phyloP scores from a whole-genome alignment of 2,113 vertebrate species.

The Amphiprion percula region DNA sequence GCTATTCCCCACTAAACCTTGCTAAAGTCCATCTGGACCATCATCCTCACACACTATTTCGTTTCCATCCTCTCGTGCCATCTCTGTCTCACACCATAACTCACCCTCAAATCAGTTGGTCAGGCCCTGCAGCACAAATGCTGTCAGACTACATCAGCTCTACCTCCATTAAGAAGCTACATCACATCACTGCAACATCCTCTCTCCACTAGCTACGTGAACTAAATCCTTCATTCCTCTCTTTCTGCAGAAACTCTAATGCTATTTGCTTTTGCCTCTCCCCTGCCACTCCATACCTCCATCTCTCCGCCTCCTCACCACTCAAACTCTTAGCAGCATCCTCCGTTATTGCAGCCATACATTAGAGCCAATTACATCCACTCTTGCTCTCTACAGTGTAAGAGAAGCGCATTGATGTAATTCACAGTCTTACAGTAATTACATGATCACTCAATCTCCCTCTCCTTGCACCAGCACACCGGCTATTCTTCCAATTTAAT shows the following conservation, averaged over 20 bases:
- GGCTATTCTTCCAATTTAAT: slow-evolving; percentile 15
- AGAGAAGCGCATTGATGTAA: slow-evolving; percentile 35
- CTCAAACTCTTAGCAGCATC: slow-evolving; percentile 28
- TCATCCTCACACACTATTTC: slow-evolving; percentile 15
- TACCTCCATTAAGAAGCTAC: slow-evolving; percentile 41
- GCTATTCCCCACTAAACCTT: slow-evolving; percentile 35
- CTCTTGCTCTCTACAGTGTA: slow-evolving; percentile 1
- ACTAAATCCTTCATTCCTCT: slow-evolving; percentile 29
- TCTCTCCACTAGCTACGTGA: slow-evolving; percentile 10
- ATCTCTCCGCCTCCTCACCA: not conserved
- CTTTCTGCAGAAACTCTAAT: slow-evolving; percentile 21
- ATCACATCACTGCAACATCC: slow-evolving; percentile 34
- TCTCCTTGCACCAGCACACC: slow-evolving; percentile 10
- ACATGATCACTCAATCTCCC: slow-evolving; percentile 13
- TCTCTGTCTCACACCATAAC: slow-evolving; percentile 27
- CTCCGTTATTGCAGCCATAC: slow-evolving; percentile 14
- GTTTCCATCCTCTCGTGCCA: slow-evolving; percentile 23
- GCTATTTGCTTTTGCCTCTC: slow-evolving; percentile 4
- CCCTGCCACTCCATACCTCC: slow-evolving; percentile 1
- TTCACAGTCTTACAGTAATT: slow-evolving; percentile 37
- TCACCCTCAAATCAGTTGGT: slow-evolving; percentile 41
- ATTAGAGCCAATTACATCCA: slow-evolving; percentile 43
- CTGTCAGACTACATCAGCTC: slow-evolving; percentile 60
- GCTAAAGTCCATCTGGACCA: slow-evolving; percentile 50
- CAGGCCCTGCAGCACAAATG: slow-evolving; percentile 52